These are phyloP conservation scores for Anthoscopus minutus DNA, from an alignment of 2,113 vertebrate genomes.

Conservation along the genomic window DNA sequence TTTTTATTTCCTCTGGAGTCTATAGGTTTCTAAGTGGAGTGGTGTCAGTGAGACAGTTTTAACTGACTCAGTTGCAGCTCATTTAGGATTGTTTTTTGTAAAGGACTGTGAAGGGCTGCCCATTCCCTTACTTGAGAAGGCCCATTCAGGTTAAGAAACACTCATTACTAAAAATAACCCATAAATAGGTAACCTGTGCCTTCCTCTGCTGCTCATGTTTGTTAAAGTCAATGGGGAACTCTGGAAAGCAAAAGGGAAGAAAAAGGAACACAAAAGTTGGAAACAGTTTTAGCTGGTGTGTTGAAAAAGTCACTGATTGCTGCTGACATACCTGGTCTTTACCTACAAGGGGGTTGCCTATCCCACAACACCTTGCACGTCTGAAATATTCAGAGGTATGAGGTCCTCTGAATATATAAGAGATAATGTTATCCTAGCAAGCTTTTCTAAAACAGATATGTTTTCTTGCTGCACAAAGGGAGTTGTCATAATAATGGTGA, in stretches of 20 bases:
- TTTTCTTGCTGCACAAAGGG: background rate
- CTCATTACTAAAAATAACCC: background rate
- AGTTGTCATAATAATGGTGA: background rate
- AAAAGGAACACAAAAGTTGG: background rate
- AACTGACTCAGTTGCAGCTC: background rate
- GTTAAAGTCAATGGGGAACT: background rate
- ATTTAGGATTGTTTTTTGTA: background rate
- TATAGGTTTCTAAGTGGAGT: background rate
- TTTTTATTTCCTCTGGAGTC: background rate
- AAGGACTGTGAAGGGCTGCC: background rate
- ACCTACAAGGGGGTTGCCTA: conserved; percentile 28
- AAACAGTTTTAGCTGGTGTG: background rate
- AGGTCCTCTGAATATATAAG: conserved; percentile 4
- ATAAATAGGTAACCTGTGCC: background rate
- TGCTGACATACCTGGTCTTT: conserved; percentile 22
- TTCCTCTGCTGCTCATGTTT: background rate
- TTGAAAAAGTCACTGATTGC: background rate
- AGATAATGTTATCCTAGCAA: conserved; percentile 54
- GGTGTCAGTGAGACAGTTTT: background rate
- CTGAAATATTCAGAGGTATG: conserved; percentile 41
- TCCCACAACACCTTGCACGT: background rate
- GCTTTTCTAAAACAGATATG: conserved; percentile 66
- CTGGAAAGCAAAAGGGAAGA: background rate
- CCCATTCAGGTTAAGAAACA: background rate
- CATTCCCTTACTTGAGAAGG: background rate